Percentiles rank a stretch among this genome's conserved stretches.
These are phyloP conservation scores for Cyclina sinensis DNA, from an alignment of 1,140 invertebrate genomes.

Conservation along the genomic window DNA sequence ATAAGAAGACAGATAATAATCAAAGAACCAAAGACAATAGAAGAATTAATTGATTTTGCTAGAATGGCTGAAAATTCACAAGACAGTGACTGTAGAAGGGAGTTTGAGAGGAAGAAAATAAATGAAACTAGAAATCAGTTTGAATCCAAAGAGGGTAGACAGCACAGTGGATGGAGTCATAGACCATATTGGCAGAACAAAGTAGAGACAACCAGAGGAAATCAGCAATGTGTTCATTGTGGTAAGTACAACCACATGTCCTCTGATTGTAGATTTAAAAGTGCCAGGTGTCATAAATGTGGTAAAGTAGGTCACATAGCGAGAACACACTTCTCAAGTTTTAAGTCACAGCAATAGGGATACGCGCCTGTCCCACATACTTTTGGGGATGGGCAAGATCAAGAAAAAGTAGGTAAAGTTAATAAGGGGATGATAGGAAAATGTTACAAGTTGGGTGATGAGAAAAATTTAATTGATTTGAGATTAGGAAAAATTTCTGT, in stretches of 20 bases:
- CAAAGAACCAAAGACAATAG: neutral
- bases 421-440: neutral
- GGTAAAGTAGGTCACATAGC: constrained; percentile 13
- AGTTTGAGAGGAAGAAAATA: too few relatives aligned
- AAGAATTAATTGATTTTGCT: too few relatives aligned
- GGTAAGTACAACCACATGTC: constrained; percentile 23
- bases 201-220: neutral
- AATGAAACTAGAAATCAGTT: too few relatives aligned
- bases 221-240: neutral
- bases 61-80: too few relatives aligned
- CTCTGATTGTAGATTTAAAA: constrained; percentile 14
- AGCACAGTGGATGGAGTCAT: too few relatives aligned
- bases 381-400: constrained; percentile 28
- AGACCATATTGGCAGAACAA: too few relatives aligned
- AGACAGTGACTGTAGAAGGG: too few relatives aligned
- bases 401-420: neutral
- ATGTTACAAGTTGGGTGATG: neutral
- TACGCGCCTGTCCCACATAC: constrained; percentile 15
- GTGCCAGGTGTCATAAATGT: constrained; percentile 22
- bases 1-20: neutral
- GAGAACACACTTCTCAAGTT: neutral
- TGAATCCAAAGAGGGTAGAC: too few relatives aligned
- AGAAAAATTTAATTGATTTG: constrained; percentile 29
- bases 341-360: neutral
- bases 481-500: constrained; percentile 27